Evolutionary conservation across 2,113 vertebrate genomes (phyloP).

Genomic region (Promerops cafer): DNA sequence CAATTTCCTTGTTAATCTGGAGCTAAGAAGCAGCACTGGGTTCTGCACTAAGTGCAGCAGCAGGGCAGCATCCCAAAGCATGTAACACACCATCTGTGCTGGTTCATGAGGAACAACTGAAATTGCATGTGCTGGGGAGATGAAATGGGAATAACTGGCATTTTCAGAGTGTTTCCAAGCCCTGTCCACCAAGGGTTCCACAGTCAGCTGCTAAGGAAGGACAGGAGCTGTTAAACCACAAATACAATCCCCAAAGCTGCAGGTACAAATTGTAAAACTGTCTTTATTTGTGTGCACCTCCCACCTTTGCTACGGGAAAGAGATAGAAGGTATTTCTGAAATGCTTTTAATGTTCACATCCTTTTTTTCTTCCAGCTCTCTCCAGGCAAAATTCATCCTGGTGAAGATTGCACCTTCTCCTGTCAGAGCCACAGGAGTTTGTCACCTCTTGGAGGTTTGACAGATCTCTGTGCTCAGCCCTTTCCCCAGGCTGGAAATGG

Average conservation of each 20-base stretch:
- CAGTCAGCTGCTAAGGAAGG: neutral
- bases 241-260: neutral
- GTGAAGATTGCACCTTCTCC: neutral
- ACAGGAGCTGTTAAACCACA: neutral
- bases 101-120: neutral
- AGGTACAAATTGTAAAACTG: neutral
- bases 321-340: neutral
- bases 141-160: neutral
- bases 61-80: neutral
- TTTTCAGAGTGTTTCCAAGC: neutral
- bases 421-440: neutral
- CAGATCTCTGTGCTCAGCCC: neutral
- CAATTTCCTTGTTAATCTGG: neutral
- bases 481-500: neutral
- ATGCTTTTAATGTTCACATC: slow-evolving; percentile 18
- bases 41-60: neutral
- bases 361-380: neutral
- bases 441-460: neutral
- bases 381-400: neutral
- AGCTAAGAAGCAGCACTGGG: neutral
- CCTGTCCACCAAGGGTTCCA: neutral
- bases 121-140: neutral
- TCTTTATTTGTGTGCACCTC: neutral
- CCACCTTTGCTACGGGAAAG: neutral
- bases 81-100: neutral